Evolutionary conservation across 2,797 vertebrate species (phyloP).

Genomic region (Darevskia mixta): DNA sequence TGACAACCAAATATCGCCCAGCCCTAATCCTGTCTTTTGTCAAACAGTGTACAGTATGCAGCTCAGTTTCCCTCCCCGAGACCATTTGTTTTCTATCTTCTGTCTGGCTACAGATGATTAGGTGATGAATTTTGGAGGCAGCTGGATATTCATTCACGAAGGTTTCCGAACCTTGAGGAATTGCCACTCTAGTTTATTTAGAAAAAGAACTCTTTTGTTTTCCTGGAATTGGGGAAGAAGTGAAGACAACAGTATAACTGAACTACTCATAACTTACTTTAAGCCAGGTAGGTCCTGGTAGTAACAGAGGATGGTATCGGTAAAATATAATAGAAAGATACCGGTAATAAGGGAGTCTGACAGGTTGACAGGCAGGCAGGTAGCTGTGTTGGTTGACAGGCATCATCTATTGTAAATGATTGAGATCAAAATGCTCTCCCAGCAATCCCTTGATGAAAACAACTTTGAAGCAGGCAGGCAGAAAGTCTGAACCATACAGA

Average conservation of each 20-base stretch:
- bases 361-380: not conserved
- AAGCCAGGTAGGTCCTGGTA: not conserved
- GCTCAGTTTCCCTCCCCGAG: not conserved
- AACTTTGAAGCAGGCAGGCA: not conserved
- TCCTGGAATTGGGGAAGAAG: not conserved
- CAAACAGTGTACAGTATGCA: not conserved
- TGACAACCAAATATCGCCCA: too few relatives aligned
- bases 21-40: not conserved
- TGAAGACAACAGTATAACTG: not conserved
- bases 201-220: not conserved
- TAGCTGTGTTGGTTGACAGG: not conserved
- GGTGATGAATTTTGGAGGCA: constrained; percentile 25
- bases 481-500: not conserved
- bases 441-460: not conserved
- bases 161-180: constrained; percentile 4
- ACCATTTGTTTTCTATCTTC: constrained; percentile 10
- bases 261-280: not conserved
- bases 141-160: not conserved
- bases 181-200: not conserved
- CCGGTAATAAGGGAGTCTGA: not conserved
- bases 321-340: not conserved
- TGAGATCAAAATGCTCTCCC: not conserved
- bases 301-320: not conserved
- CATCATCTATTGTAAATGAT: not conserved
- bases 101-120: not conserved